Evolutionary conservation across 1,140 invertebrate species (phyloP), one percentile per base, ranked within the genome.

Genomic region (Eriosoma lanigerum): DNA sequence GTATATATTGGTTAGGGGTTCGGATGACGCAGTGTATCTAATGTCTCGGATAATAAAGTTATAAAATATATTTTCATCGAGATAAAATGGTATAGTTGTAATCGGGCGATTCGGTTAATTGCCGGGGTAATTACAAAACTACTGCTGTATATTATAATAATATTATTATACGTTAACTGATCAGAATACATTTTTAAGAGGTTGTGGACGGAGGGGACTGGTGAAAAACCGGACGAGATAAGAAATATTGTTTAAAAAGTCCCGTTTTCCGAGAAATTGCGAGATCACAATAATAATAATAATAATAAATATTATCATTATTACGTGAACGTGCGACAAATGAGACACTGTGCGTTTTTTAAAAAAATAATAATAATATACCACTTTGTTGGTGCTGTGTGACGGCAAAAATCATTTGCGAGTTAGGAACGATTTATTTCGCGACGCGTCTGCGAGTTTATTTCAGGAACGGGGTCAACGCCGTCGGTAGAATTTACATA

Each of bases 51-150:
- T 46, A 2, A 19, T 70, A 72, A 72, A 62, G 58, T 62, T 52
- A 29, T 29, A 50, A 72, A 72, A 29, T 52, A 52, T 32, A 29
- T 50, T 72, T 72, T 29, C 17, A 15, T 50, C 26, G 68, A 72
- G 68, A 72, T 72, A 72, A 72, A 21, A 58, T 54, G 0, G 8
- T 12, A 38, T 4, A 38, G 12, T 26, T 21, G 66, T 26, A 70
- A 70, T 72, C 68, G 68, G 68, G 29, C n/a, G 48, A 52, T 48
- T 46, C 56, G 54, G 75, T 62, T 78, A 78, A 78, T 78, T 78
- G 75, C 75, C 75, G 38, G 75, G 19, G 75, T 60, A 78, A 78
- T 78, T 78, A 48, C 50, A 12, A 60, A 76, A 58, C 56, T 26
- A n/a, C n/a, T 10, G 4, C 17, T 29, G 1, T n/a, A 12, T 17